Base-by-base conservation (phyloP, 2,888 invertebrate genomes). In the Hydraecia micacea region DNA sequence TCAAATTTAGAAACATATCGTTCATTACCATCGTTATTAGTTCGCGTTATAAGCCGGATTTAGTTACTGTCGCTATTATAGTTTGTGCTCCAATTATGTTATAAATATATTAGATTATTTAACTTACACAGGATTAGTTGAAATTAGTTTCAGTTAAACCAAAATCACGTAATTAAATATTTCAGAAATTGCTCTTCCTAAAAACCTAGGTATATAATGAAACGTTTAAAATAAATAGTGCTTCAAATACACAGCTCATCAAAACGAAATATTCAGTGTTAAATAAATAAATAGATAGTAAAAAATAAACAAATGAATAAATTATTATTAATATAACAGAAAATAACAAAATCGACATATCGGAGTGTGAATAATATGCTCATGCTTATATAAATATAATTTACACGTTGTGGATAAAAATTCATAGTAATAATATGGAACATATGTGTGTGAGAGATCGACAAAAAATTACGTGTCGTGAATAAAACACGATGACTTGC, bases 301-400 rank as follows among this genome's bases (percentile, higher is more conserved):
- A 66, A 84, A 86, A 88, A 84, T 63, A 79, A 86, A 83, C 36
- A 81, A 88, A 84, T 77, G n/a, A 88, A 77, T 80, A 86, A 77
- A 86, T 82, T 80, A 86, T 81, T 80, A 86, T 80, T 77, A 80
- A 82, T 81, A 78, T 73, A 91, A 84, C 75, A 75, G 46, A 86
- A 87, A 89, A 73, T 77, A 87, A 90, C 78, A 75, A 85, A 85
- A 86, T 63, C 11, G 21, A 78, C 8, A 75, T 79, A 88, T 85
- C 11, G 75, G 87, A 91, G 75, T 86, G 88, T 86, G 86, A 87
- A 87, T 84, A 88, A 90, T 90, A 91, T 93, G 93, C 93, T 93
- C 95, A 95, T 95, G 95, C 95, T 93, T 93, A 93, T 93, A 94
- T 93, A 91, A 92, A 91, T 90, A 91, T 92, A 94, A 93, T 93